Percentiles rank a stretch among this genome's conserved stretches.
Conservation (phyloP, 2,113 vertebrate genomes). For the Cyrtonyx montezumae region DNA sequence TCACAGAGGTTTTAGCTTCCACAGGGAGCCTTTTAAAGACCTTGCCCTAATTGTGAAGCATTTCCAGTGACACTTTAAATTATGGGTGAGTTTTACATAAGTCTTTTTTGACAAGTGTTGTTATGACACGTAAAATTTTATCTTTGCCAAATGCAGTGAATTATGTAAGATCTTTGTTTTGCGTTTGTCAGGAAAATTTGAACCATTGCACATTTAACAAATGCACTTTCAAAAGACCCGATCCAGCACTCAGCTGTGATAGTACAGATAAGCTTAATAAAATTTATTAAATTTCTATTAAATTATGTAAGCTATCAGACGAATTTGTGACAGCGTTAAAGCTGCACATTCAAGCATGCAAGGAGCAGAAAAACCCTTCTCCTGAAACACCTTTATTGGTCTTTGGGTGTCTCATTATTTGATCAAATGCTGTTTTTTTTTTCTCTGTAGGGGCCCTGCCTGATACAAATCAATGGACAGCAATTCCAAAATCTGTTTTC, state of each 20-base stretch:
- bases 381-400: background rate
- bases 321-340: background rate
- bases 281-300: background rate
- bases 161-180: constrained; percentile 55
- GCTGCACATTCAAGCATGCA: background rate
- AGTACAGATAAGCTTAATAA: background rate
- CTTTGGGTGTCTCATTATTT: background rate
- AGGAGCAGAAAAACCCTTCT: background rate
- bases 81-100: constrained; percentile 56
- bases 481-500: background rate
- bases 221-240: background rate
- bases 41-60: constrained; percentile 54
- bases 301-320: background rate
- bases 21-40: constrained; percentile 25
- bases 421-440: background rate
- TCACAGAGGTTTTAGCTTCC: background rate
- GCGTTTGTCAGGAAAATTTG: constrained; percentile 3
- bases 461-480: constrained; percentile 27
- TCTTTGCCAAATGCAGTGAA: constrained; percentile 34
- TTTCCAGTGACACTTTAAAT: constrained; percentile 63
- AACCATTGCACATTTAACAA: background rate
- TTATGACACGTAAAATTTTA: constrained; percentile 44
- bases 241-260: background rate
- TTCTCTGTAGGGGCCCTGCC: background rate
- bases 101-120: constrained; percentile 42